A percentile compares a stretch with the other conserved stretches of the same genome.
These are phyloP conservation scores for Climacteris rufus DNA, from an alignment of 2,113 vertebrate species.

Conservation along the genomic window DNA sequence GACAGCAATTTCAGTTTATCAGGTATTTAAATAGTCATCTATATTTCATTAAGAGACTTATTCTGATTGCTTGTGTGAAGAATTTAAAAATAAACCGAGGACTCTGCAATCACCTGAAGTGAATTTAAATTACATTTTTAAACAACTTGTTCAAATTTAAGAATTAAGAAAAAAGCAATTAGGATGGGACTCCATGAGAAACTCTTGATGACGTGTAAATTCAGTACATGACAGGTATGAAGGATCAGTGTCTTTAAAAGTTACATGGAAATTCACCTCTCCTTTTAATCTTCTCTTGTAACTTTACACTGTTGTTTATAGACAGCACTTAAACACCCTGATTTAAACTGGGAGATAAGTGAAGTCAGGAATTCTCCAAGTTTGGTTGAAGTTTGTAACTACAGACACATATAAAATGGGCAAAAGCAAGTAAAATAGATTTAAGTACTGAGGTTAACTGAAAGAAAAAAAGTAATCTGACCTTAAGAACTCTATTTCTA, in stretches of 20 bases:
- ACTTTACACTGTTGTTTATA: neutral
- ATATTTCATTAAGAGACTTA: slow-evolving; percentile 14
- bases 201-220: neutral
- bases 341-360: neutral
- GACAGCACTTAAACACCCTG: neutral
- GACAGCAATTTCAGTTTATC: neutral
- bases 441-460: neutral
- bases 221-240: neutral
- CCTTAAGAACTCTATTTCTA: neutral
- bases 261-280: neutral
- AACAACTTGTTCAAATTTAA: neutral
- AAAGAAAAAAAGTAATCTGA: neutral
- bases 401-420: neutral
- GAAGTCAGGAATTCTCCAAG: neutral
- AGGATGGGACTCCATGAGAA: neutral
- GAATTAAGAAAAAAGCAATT: neutral
- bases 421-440: neutral
- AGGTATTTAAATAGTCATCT: neutral
- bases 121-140: neutral
- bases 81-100: slow-evolving; percentile 6
- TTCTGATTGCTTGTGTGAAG: slow-evolving; percentile 5
- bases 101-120: neutral
- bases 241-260: neutral
- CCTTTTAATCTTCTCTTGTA: neutral
- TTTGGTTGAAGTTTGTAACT: neutral